Evolutionary conservation across 2,113 vertebrate species (phyloP), one percentile per base, ranked within the genome.

Genomic region (Scortum barcoo): DNA sequence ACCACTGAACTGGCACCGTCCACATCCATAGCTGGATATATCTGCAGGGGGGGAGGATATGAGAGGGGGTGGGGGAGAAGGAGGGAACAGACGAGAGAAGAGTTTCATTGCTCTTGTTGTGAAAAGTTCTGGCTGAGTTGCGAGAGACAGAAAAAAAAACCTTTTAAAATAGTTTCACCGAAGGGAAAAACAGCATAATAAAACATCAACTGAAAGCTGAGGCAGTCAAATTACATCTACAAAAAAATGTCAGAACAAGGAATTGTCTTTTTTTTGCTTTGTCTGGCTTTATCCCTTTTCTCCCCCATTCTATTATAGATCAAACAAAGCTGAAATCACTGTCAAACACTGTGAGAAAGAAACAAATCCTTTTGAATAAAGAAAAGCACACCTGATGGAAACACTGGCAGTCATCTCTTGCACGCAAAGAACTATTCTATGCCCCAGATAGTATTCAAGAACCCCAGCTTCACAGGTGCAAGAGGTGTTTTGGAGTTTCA

Each of bases 1-100:
- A 99, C 98, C 92, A 99, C 93, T 81, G 91, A 96, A 88, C 97
- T 97, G 88, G 97, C 97, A 94, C 97, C 96, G 78, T 97, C 96
- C 88, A 99, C 96, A 96, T 99, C 97, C 98, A 99, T 99, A 63
- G 65, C 86, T 93, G 88, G 78, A 92, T 83, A 92, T 87, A 90
- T 86, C 94, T 93, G 78, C 48, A 75, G 58, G 62, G 38, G 51
- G 94, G 58, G 62, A 33, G 51, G 94, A 73, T 5, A 76, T 1
- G 16, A 63, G 17, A 30, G 17, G 62, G 46, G 20, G 26, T 36
- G 24, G 22, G 58, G 24, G 26, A 91, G 3, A 14, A 40, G 69
- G 13, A 9, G 24, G 56, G 22, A 19, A 67, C 3, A 65, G 22
- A 53, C 6, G 65, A 69, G 65, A 71, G 38, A 11, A 65, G 24